phyloP scores from a whole-genome alignment of 23 tunicate species.

The Ciona savignyi region DNA sequence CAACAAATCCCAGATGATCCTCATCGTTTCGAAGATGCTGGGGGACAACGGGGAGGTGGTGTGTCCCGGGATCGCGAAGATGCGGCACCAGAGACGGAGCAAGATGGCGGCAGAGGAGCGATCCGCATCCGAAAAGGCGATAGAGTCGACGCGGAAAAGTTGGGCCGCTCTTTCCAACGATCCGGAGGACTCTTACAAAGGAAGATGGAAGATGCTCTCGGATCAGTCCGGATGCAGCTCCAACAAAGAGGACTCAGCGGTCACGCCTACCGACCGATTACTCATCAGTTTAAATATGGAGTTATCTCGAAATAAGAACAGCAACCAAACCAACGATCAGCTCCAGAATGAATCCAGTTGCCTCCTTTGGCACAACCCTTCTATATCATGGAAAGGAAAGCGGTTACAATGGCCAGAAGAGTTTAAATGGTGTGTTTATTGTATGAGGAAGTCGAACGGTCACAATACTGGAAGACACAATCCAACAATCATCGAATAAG shows the following conservation, averaged over 20 bases:
- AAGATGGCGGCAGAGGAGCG: neutral
- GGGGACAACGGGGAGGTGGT: slow-evolving; percentile 55
- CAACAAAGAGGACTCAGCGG: slow-evolving; percentile 9
- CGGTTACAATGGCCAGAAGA: slow-evolving; percentile 25
- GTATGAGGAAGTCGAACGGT: slow-evolving; percentile 22
- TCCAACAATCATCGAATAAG: too few relatives aligned
- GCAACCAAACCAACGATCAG: neutral
- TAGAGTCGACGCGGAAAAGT: too few relatives aligned
- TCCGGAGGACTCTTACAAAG: slow-evolving; percentile 17
- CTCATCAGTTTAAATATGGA: slow-evolving; percentile 23
- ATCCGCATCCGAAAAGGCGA: neutral
- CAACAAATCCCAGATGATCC: slow-evolving; percentile 42
- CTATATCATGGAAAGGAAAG: slow-evolving; percentile 20
- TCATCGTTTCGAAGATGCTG: slow-evolving; percentile 54
- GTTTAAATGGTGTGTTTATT: slow-evolving; percentile 37
- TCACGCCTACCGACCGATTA: slow-evolving; percentile 35
- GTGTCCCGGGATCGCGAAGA: slow-evolving; percentile 62
- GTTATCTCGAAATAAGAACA: slow-evolving; percentile 13
- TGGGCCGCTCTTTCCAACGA: too few relatives aligned
- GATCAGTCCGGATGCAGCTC: neutral
- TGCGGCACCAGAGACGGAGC: neutral
- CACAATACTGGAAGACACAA: too few relatives aligned
- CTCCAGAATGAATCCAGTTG: slow-evolving; percentile 17
- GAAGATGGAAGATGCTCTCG: slow-evolving; percentile 35
- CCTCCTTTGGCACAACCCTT: slow-evolving; percentile 62